Evolutionary conservation across 1,140 invertebrate genomes (phyloP).

Genomic region (Nylanderia fulva): DNA sequence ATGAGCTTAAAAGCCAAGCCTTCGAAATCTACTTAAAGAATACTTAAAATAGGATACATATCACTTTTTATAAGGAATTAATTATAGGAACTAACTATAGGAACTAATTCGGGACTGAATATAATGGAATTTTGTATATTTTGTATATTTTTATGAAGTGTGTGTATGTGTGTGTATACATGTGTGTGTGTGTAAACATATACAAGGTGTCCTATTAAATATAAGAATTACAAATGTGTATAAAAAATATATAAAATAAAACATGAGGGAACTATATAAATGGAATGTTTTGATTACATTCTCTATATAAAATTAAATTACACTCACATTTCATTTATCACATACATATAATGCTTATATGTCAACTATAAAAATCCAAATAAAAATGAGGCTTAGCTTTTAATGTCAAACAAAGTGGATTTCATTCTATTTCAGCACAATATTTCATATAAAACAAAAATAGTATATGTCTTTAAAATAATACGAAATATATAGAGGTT

Average conservation of each 20-base stretch:
- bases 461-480: conserved; percentile 40
- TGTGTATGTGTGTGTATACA: not conserved
- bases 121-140: not conserved
- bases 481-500: conserved; percentile 60
- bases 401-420: conserved; percentile 70
- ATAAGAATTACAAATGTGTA: conserved; percentile 29
- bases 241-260: conserved; percentile 47
- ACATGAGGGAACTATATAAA: conserved; percentile 59
- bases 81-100: conserved; percentile 59
- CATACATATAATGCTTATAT: conserved; percentile 24
- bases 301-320: conserved; percentile 45
- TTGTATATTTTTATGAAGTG: not conserved
- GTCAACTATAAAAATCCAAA: conserved; percentile 48
- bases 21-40: conserved; percentile 66
- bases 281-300: conserved; percentile 48
- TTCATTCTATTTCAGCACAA: conserved; percentile 55
- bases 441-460: conserved; percentile 68
- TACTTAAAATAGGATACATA: conserved; percentile 64
- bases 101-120: conserved; percentile 42
- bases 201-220: conserved; percentile 9
- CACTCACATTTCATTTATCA: conserved; percentile 49
- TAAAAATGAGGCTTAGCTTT: conserved; percentile 74
- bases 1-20: conserved; percentile 76
- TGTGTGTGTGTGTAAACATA: conserved; percentile 9
- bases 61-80: conserved; percentile 47